These are phyloP conservation scores for Gryllus bimaculatus DNA, from an alignment of 1,140 invertebrate genomes.

Conservation along the genomic window DNA sequence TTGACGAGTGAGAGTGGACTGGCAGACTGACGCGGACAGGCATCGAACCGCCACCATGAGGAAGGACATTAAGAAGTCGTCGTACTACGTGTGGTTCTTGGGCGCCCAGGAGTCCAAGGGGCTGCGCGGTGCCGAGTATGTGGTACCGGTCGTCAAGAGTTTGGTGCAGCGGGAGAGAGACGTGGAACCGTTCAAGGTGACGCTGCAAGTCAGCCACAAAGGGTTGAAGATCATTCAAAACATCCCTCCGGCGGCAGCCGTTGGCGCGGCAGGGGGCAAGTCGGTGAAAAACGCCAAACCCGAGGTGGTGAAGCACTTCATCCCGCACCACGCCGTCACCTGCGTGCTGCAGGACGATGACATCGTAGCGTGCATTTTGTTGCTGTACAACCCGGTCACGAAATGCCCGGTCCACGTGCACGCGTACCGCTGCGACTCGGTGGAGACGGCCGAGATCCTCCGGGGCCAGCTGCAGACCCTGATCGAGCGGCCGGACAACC, in stretches of 20 bases:
- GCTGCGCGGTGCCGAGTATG: conserved; percentile 68
- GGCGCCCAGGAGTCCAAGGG: conserved; percentile 90
- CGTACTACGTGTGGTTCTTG: conserved; percentile 97
- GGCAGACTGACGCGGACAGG: neutral
- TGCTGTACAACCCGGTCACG: conserved; percentile 85
- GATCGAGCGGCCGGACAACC: conserved; percentile 75
- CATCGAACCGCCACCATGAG: conserved; percentile 8
- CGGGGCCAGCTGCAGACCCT: conserved; percentile 71
- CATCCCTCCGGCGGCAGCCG: conserved; percentile 30
- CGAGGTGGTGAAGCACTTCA: conserved; percentile 81
- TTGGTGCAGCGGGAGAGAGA: conserved; percentile 74
- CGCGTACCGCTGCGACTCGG: conserved; percentile 89
- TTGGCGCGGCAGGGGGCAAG: conserved; percentile 15
- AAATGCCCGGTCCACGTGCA: conserved; percentile 84
- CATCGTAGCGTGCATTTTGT: conserved; percentile 79
- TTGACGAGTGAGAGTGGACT: too few species aligned
- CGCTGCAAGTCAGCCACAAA: conserved; percentile 78
- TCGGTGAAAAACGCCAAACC: conserved; percentile 42
- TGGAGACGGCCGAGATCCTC: conserved; percentile 80
- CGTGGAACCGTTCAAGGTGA: conserved; percentile 79
- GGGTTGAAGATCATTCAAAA: conserved; percentile 88
- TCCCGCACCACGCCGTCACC: conserved; percentile 85
- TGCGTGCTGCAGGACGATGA: conserved; percentile 80
- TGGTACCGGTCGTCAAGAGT: conserved; percentile 72
- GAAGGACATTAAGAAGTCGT: conserved; percentile 87